Evolutionary conservation across 2,113 vertebrate genomes (phyloP).

Genomic region (Ranitomeya imitator): DNA sequence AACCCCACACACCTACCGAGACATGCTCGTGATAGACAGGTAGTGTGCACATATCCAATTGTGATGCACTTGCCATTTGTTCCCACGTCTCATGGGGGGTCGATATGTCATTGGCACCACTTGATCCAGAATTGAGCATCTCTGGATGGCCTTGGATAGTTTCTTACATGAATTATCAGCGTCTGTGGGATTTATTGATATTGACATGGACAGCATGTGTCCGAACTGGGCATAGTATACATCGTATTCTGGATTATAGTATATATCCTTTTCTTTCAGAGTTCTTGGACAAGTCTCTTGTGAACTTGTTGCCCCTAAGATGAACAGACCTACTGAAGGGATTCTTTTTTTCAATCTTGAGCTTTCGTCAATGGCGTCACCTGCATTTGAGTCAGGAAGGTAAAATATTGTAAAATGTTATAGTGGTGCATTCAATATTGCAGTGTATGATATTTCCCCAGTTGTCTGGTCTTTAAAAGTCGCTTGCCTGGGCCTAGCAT

Average conservation of each 20-base stretch:
- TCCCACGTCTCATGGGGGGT: no score
- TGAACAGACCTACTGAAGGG: constrained; percentile 89
- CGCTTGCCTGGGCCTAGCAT: neutral
- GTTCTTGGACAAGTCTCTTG: constrained; percentile 94
- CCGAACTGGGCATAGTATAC: no score
- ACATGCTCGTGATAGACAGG: no score
- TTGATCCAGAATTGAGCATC: no score
- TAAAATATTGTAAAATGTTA: constrained; percentile 61
- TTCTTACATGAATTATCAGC: no score
- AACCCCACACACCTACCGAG: no score
- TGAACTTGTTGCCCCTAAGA: constrained; percentile 92
- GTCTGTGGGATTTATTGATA: neutral
- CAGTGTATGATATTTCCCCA: neutral
- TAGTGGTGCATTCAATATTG: neutral
- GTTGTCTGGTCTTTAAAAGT: neutral
- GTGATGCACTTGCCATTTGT: no score
- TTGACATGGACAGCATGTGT: neutral
- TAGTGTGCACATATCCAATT: no score
- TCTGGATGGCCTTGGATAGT: no score
- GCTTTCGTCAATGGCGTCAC: constrained; percentile 93
- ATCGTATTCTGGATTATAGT: neutral
- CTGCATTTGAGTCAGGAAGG: constrained; percentile 91
- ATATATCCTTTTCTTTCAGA: constrained; percentile 67
- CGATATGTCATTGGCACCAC: no score
- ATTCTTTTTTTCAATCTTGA: constrained; percentile 94